These are phyloP conservation scores for Zoanthus solanderi DNA, from an alignment of 92 coral and sea anemone species.

Conservation along the genomic window DNA sequence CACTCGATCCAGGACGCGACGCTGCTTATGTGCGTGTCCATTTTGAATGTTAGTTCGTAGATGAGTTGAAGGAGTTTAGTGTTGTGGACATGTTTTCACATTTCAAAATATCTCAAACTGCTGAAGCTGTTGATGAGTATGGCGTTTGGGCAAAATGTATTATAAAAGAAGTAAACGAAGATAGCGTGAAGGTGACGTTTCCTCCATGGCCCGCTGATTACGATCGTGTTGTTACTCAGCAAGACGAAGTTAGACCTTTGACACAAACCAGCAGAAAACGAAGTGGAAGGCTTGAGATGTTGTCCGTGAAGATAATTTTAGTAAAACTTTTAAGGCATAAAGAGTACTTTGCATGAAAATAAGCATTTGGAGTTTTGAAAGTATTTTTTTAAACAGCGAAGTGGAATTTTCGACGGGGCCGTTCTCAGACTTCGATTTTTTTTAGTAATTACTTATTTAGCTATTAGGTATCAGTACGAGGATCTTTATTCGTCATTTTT, in stretches of 20 bases:
- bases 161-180: constrained; percentile 1
- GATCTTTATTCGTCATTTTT: background rate
- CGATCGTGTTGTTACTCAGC: background rate
- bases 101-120: background rate
- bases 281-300: constrained; percentile 10
- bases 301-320: constrained; percentile 6
- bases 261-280: constrained; percentile 6
- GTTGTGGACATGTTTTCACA: constrained; percentile 10
- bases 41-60: constrained; percentile 13
- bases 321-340: constrained; percentile 3
- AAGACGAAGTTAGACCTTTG: constrained; percentile 12
- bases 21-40: constrained; percentile 7
- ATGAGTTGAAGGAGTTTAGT: background rate
- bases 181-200: constrained; percentile 12
- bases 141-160: constrained; percentile 18
- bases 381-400: constrained; percentile 3
- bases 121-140: constrained; percentile 32
- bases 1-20: constrained; percentile 14
- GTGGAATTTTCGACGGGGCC: background rate
- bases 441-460: background rate
- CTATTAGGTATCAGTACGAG: constrained; percentile 1
- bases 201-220: constrained; percentile 5
- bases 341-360: constrained; percentile 1
- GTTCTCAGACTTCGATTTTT: background rate
- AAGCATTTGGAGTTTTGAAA: constrained; percentile 6